A percentile compares a stretch with the other conserved stretches of the same genome.
phyloP scores from a whole-genome alignment of 2,797 vertebrate genomes.

The Lithobates pipiens region DNA sequence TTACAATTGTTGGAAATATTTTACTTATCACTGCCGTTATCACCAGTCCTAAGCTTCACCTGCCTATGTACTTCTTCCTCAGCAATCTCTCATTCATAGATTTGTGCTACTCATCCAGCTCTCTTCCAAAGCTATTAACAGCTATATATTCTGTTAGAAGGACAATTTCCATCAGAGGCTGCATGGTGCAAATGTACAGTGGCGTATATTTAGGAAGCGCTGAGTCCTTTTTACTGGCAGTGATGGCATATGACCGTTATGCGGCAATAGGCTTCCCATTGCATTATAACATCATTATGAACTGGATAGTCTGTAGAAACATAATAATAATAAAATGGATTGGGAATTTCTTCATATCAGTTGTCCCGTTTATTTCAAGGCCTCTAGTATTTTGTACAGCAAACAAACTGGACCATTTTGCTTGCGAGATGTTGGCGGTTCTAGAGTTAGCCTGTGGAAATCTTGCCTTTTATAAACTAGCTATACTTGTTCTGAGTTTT shows the following conservation, averaged over 20 bases:
- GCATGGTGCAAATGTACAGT: not conserved
- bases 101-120: not conserved
- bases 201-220: not conserved
- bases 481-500: not conserved
- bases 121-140: not conserved
- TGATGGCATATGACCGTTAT: conserved; percentile 10
- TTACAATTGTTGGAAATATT: not conserved
- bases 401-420: not conserved
- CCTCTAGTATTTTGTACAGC: not conserved
- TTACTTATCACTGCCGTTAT: not conserved
- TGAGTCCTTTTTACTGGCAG: not conserved
- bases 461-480: not conserved
- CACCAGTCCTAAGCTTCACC: not conserved
- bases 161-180: not conserved
- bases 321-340: not conserved
- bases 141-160: not conserved
- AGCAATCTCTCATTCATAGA: not conserved
- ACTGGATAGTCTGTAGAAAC: not conserved
- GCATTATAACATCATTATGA: not conserved
- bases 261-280: conserved; percentile 9
- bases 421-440: not conserved
- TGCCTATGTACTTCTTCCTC: not conserved
- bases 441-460: not conserved
- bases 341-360: not conserved
- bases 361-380: not conserved